A percentile compares a stretch with the other conserved stretches of the same genome.
Evolutionary conservation across 2,113 vertebrate genomes (phyloP).

Genomic region (Silurus meridionalis): DNA sequence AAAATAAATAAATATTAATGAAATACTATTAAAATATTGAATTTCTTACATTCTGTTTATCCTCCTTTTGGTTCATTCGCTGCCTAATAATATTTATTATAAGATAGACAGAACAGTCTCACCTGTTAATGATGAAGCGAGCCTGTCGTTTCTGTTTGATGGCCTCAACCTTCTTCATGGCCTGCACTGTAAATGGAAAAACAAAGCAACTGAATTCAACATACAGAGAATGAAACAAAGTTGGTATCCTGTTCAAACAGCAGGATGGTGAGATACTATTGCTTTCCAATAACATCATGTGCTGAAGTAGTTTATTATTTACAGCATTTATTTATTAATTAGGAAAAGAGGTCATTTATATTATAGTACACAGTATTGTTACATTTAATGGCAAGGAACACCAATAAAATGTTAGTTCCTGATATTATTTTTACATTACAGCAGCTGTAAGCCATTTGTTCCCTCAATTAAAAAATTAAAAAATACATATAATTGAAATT

Average conservation of each 20-base stretch:
- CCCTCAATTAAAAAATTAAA: neutral
- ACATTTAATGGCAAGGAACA: neutral
- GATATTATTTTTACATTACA: neutral
- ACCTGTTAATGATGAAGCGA: constrained; percentile 97
- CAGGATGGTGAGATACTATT: neutral
- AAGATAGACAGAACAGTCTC: constrained; percentile 36
- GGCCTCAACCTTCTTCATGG: constrained; percentile 90
- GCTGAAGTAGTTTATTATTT: neutral
- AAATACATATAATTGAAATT: too few relatives aligned
- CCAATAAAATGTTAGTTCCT: neutral
- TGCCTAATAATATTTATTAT: neutral
- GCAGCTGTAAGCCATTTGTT: neutral
- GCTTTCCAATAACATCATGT: neutral
- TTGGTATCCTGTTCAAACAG: neutral
- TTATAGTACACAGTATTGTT: neutral
- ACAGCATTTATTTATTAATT: neutral
- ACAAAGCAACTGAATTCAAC: neutral
- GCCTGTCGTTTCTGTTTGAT: constrained; percentile 93
- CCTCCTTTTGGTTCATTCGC: too few relatives aligned
- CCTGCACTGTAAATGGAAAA: constrained; percentile 78
- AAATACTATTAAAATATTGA: neutral
- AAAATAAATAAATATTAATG: too few relatives aligned
- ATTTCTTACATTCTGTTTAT: neutral
- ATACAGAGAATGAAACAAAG: neutral
- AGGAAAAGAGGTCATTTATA: neutral